Base-by-base conservation (phyloP, 1,140 invertebrate genomes). In the Triops cancriformis region DNA sequence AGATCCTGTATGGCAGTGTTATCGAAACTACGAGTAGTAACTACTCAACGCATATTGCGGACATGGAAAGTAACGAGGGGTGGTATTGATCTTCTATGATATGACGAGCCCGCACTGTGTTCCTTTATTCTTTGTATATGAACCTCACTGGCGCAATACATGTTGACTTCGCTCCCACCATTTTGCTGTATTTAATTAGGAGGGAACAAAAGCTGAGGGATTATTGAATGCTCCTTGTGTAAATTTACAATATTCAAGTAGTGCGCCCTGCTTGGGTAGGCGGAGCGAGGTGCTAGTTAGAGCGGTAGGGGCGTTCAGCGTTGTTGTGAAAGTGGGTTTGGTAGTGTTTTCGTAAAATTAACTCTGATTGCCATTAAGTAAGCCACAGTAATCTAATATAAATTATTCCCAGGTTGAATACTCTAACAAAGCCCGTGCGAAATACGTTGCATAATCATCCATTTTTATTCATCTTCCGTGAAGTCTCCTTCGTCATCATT, bases 121-220 rank as follows among this genome's bases (percentile, higher is more conserved):
- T 64, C 23, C 23, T 64, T 64, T 64, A 23, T 64, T 64, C 4
- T n/a, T n/a, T 64, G 9, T 64, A 64, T 23, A 64, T 64, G 9
- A 14, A 64, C 23, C 51, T 64, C 18, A 6, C 2, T 18, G n/a
- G 51, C 14, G 14, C 18, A 64, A 5, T n/a, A 64, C 23, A 64
- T 4, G 7, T 23, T 64, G 51, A 64, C 14, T n/a, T 64, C 18
- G 14, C 14, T 64, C 18, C 0, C 18, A 23, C 51, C 51, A 64
- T 64, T 64, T 64, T 64, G 14, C 23, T 64, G 51, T 64, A n/a
- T 64, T 64, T n/a, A 64, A 64, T 64, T 64, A 64, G 23, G 51
- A 18, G 23, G n/a, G 51, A 1, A 64, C 18, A 64, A 64, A 64
- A 18, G 51, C 18, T 18, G 51, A n/a, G 18, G 23, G 3, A n/a